A percentile compares a stretch with the other conserved stretches of the same genome.
phyloP scores from a whole-genome alignment of 1,140 invertebrate species.

The Oedothorax gibbosus region DNA sequence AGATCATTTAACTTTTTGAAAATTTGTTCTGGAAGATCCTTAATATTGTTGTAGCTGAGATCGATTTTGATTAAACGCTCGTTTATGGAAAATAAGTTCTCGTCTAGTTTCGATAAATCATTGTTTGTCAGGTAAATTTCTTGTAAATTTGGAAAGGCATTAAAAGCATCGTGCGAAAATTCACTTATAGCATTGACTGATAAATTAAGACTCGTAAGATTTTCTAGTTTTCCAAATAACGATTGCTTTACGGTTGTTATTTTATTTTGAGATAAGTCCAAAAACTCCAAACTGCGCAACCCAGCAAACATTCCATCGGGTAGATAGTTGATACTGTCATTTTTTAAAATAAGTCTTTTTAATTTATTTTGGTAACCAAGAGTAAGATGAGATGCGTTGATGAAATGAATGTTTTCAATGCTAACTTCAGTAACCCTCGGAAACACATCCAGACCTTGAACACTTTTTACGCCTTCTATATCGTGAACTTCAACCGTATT shows the following conservation, averaged over 20 bases:
- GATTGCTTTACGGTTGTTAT: background rate
- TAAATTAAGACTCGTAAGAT: slow-evolving; percentile 26
- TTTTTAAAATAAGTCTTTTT: background rate
- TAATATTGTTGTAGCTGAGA: slow-evolving; percentile 20
- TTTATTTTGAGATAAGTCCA: slow-evolving; percentile 36
- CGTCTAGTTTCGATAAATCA: slow-evolving; percentile 3
- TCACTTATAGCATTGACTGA: slow-evolving; percentile 15
- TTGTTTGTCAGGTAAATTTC: slow-evolving; percentile 25
- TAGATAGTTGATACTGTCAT: background rate
- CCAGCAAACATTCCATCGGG: background rate
- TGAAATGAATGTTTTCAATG: background rate
- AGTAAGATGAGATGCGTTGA: background rate
- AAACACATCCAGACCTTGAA: background rate
- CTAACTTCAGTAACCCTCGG: background rate
- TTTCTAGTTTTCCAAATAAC: background rate
- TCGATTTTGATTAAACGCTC: background rate
- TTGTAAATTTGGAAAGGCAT: background rate
- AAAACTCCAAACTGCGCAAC: background rate
- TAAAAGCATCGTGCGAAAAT: slow-evolving; percentile 8
- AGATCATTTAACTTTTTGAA: slow-evolving; percentile 20
- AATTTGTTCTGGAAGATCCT: slow-evolving; percentile 12
- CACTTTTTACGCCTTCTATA: too few species aligned
- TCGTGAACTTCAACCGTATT: background rate
- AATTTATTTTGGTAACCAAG: background rate
- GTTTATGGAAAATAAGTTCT: background rate